Conservation (phyloP, 2,888 invertebrate genomes). For the Papilio protenor region DNA sequence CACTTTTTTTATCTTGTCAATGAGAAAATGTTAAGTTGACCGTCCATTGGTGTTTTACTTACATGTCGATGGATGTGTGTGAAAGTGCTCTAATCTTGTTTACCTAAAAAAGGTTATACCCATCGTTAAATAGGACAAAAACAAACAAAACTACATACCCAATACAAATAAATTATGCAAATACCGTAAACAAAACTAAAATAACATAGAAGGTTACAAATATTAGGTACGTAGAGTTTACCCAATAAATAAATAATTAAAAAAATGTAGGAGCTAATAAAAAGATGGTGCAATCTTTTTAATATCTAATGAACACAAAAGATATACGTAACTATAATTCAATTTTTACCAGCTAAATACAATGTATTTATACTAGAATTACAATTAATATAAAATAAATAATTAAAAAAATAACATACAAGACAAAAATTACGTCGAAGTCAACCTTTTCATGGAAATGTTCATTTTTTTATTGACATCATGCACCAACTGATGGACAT, state of each 20-base stretch:
- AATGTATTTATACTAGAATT: slow-evolving; percentile 20
- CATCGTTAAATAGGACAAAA: slow-evolving; percentile 44
- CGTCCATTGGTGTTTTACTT: slow-evolving; percentile 50
- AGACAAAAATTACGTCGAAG: slow-evolving; percentile 49
- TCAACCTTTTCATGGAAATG: slow-evolving; percentile 61
- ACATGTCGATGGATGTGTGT: slow-evolving; percentile 60
- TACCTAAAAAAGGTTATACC: slow-evolving; percentile 68
- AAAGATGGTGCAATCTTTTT: too few relatives aligned
- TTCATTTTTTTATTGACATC: slow-evolving; percentile 65
- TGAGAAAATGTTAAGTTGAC: slow-evolving; percentile 43
- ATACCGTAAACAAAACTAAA: not conserved
- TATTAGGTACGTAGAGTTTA: not conserved
- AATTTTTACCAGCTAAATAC: too few relatives aligned
- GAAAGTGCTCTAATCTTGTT: slow-evolving; percentile 70
- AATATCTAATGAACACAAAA: too few relatives aligned
- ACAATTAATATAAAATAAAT: slow-evolving; percentile 23
- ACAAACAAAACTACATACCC: slow-evolving; percentile 39
- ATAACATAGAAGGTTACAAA: not conserved
- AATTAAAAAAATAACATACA: slow-evolving; percentile 44
- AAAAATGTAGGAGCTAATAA: not conserved
- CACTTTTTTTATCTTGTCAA: slow-evolving; percentile 26
- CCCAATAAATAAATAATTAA: not conserved
- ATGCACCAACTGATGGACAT: slow-evolving; percentile 65
- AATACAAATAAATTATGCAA: slow-evolving; percentile 16
- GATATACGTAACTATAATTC: too few relatives aligned